Evolutionary conservation across 2,797 vertebrate species (phyloP), one percentile per base, ranked within the genome.

Genomic region (Lepus townsendii): DNA sequence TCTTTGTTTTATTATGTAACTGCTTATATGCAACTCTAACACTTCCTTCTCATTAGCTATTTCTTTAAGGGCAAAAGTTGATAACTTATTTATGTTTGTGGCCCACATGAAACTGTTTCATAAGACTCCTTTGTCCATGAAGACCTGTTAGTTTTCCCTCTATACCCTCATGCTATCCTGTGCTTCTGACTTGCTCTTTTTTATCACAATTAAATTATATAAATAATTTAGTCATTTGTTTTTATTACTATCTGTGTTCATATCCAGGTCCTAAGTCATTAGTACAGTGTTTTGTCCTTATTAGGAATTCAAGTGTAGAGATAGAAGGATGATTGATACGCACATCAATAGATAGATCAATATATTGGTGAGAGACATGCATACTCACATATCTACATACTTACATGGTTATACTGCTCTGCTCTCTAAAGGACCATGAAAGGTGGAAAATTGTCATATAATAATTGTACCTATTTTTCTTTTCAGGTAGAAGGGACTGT

Each of bases 191-290:
- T 73, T 92, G 20, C 78, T 85, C 13, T 7, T 85, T 47, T 90
- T 91, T 60, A 73, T 71, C 63, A 35, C 27, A 88, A 86, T 72
- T 76, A 27, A 92, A 75, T 79, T n/a, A 66, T 57, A 90, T 26
- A 42, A 90, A 80, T 94, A 35, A 63, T 52, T 32, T 8, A 89
- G 47, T 38, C 42, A 71, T 90, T 90, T 86, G 47, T 76, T 92
- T 84, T 95, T 54, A 93, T 65, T 65, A 13, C 17, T 30, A 5
- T 54, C 27, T 90, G 32, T 65, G 42, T 57, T 73, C 57, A 79
- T 6, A 78, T 22, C 26, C 22, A 60, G 50, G 69, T 57, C 20
- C 30, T 50, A 66, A 72, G 35, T 82, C 26, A 42, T 27, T 73
- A 26, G 14, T 20, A n/a, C 3, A 47, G 20, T 54, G 13, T 69